Evolutionary conservation across 2,797 vertebrate species (phyloP).

Genomic region (Loriculus beryllinus): DNA sequence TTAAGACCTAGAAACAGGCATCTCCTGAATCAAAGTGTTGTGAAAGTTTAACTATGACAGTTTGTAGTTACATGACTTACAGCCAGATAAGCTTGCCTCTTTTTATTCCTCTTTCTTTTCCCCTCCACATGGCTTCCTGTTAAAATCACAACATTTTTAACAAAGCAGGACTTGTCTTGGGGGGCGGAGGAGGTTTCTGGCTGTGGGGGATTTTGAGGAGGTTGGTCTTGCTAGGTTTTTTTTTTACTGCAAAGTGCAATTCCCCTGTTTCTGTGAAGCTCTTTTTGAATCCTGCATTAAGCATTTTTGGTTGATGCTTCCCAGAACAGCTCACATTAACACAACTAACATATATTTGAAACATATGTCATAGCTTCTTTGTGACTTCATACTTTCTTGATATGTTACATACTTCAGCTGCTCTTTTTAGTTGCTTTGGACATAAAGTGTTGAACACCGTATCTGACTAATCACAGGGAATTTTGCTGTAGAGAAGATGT

Average conservation of each 20-base stretch:
- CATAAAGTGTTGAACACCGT: background rate
- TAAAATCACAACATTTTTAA: background rate
- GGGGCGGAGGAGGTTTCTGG: background rate
- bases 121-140: background rate
- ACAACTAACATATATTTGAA: background rate
- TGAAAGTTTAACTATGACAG: background rate
- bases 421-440: background rate
- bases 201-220: accelerated
- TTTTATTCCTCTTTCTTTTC: no score
- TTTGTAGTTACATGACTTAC: background rate
- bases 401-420: background rate
- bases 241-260: background rate
- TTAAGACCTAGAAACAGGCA: background rate
- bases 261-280: background rate
- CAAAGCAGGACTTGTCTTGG: background rate
- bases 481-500: background rate
- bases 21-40: background rate
- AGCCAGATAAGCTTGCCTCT: background rate
- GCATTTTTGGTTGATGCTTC: conserved; percentile 10
- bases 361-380: conserved; percentile 4
- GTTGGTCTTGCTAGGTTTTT: accelerated
- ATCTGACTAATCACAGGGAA: background rate
- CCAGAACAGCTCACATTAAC: background rate
- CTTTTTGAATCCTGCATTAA: background rate
- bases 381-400: conserved; percentile 9